phyloP scores from a whole-genome alignment of 2,797 vertebrate species.

The Manis crassicaudata region DNA sequence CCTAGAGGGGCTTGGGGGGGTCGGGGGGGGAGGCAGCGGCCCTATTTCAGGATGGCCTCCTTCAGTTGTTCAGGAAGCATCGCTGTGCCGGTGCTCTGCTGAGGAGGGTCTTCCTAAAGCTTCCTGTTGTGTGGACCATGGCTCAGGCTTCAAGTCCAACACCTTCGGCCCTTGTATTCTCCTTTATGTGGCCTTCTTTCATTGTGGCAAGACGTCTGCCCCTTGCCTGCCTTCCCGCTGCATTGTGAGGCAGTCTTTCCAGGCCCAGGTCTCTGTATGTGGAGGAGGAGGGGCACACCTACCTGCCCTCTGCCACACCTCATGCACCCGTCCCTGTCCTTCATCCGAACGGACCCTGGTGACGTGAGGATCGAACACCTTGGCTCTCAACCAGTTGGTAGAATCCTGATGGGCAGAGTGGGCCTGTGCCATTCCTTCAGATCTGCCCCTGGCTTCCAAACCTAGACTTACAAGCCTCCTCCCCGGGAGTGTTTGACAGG shows the following conservation, averaged over 20 bases:
- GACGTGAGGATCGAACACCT: not conserved
- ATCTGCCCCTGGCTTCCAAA: not conserved
- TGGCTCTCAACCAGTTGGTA: not conserved
- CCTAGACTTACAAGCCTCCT: not conserved
- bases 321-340: not conserved
- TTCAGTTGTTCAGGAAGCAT: not conserved
- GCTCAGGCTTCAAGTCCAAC: not conserved
- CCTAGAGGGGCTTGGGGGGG: not conserved
- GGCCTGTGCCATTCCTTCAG: not conserved
- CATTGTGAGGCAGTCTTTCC: not conserved
- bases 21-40: fast-evolving
- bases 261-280: fast-evolving
- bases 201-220: not conserved
- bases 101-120: not conserved
- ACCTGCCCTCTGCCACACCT: not conserved
- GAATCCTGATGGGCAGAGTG: not conserved
- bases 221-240: fast-evolving
- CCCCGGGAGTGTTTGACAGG: not conserved
- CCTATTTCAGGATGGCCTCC: not conserved
- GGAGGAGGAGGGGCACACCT: not conserved
- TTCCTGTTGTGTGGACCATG: not conserved
- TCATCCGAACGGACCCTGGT: not conserved
- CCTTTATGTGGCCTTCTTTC: not conserved
- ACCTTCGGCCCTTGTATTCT: not conserved
- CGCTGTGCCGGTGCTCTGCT: too few relatives aligned